Conservation (phyloP, 1,140 invertebrate species). For the Leptinotarsa undecemlineata region DNA sequence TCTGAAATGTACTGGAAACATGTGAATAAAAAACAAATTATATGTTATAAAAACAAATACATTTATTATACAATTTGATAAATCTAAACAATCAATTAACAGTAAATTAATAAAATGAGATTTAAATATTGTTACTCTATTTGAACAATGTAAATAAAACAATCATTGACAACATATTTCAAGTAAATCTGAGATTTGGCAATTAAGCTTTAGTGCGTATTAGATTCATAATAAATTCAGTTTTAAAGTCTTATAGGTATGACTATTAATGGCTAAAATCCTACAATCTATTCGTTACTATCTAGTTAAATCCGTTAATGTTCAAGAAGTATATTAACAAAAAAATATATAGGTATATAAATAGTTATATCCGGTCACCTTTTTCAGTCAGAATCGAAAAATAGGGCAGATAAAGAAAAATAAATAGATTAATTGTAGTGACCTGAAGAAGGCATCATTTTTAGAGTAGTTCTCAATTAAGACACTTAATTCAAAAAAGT, state of each 20-base stretch:
- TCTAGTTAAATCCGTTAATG: neutral
- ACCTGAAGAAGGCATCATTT: neutral
- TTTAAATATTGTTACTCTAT: slow-evolving; percentile 18
- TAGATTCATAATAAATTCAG: neutral
- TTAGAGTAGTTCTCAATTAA: neutral
- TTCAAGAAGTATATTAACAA: too few relatives aligned
- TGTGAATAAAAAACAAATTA: neutral
- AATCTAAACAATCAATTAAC: slow-evolving; percentile 32
- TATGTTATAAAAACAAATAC: slow-evolving; percentile 15
- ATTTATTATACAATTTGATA: slow-evolving; percentile 22
- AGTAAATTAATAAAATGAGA: slow-evolving; percentile 31
- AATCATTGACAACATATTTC: neutral
- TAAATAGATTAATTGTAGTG: neutral
- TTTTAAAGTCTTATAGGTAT: neutral
- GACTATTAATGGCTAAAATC: neutral
- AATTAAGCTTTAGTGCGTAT: slow-evolving; percentile 3
- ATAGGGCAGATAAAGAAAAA: neutral
- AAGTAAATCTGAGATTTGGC: neutral
- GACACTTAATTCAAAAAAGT: neutral
- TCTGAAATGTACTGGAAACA: neutral
- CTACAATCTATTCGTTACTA: neutral
- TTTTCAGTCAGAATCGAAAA: neutral
- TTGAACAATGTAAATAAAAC: slow-evolving; percentile 7
- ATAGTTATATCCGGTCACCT: neutral
- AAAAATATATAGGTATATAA: too few relatives aligned